These are phyloP conservation scores for Brachynemurus nebulosus DNA, from an alignment of 2,888 invertebrate species.

Conservation along the genomic window DNA sequence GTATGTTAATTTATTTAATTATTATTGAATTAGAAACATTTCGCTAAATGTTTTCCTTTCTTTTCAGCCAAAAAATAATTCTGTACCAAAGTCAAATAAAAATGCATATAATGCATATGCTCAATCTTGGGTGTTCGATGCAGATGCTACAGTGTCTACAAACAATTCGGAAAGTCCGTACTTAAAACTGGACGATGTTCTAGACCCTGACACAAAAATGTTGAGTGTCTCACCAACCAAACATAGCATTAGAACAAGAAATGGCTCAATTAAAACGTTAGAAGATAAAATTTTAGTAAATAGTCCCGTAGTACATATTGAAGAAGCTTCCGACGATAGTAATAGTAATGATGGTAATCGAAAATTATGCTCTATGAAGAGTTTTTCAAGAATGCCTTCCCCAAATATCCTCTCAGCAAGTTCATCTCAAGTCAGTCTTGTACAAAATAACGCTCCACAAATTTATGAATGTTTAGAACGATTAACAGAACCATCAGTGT, in stretches of 20 bases:
- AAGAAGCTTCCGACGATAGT: slow-evolving; percentile 32
- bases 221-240: slow-evolving; percentile 1
- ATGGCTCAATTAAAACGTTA: neutral
- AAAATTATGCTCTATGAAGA: slow-evolving; percentile 35
- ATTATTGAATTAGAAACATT: neutral
- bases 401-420: slow-evolving; percentile 34
- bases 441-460: slow-evolving; percentile 23
- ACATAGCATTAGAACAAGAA: neutral
- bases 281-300: slow-evolving; percentile 13
- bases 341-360: slow-evolving; percentile 28
- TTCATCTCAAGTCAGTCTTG: slow-evolving; percentile 32
- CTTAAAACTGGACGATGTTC: slow-evolving; percentile 15
- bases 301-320: slow-evolving; percentile 31
- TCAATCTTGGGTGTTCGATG: slow-evolving; percentile 38
- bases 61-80: slow-evolving; percentile 29
- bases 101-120: slow-evolving; percentile 32
- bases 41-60: slow-evolving; percentile 1
- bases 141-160: slow-evolving; percentile 23
- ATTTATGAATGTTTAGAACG: slow-evolving; percentile 34
- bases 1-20: slow-evolving; percentile 24
- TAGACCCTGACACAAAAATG: slow-evolving; percentile 17
- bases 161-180: slow-evolving; percentile 18
- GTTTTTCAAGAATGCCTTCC: slow-evolving; percentile 35
- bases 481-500: slow-evolving; percentile 32
- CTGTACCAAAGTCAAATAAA: slow-evolving; percentile 25